phyloP scores from a whole-genome alignment of 2,113 vertebrate species.

The Chinchilla lanigera region DNA sequence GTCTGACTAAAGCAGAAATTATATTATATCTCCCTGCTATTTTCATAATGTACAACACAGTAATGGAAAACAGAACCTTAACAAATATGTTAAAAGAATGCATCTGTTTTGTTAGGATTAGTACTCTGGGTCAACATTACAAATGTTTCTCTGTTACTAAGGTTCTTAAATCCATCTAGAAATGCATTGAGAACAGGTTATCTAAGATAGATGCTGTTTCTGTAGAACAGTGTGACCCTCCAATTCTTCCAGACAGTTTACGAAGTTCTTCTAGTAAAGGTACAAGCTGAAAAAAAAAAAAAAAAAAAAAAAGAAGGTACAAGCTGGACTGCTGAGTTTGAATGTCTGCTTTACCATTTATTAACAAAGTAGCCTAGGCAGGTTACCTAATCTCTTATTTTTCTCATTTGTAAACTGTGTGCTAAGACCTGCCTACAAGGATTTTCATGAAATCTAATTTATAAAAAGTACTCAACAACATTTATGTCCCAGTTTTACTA shows the following conservation, averaged over 20 bases:
- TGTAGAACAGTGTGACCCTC: background rate
- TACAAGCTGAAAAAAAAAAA: too few relatives aligned
- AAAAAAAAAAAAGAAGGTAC: too few relatives aligned
- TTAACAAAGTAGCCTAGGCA: background rate
- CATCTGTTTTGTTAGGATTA: background rate
- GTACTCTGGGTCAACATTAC: background rate
- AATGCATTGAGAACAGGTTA: background rate
- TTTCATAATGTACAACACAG: background rate
- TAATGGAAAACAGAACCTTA: background rate
- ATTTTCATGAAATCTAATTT: background rate
- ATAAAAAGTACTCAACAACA: slow-evolving; percentile 7
- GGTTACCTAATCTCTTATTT: background rate
- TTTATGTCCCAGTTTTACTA: background rate
- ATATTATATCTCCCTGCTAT: background rate
- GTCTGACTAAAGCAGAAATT: background rate
- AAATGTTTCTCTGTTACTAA: background rate
- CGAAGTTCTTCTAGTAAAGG: background rate
- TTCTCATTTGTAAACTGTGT: background rate
- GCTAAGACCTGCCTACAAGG: background rate
- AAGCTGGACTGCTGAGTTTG: background rate
- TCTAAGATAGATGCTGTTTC: background rate
- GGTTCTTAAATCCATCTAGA: slow-evolving; percentile 11
- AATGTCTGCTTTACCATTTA: background rate
- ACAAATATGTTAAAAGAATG: background rate
- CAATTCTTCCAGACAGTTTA: background rate